Base-by-base conservation (phyloP, 2,797 vertebrate species). In the Xyrichtys novacula region DNA sequence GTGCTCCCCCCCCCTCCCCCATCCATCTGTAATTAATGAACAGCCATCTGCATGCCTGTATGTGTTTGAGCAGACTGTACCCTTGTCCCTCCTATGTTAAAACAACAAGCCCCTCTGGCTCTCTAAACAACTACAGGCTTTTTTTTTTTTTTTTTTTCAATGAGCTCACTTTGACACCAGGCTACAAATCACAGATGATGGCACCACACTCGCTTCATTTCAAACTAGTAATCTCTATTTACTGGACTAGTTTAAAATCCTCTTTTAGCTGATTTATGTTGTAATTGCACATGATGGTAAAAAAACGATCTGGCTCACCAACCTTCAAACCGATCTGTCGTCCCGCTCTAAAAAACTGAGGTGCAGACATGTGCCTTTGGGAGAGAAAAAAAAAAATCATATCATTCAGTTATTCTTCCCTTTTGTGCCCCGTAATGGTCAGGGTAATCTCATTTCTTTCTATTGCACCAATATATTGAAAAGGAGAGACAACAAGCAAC, bases 1-100 rank as follows among this genome's bases (percentile, higher is more conserved):
- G 62, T 66, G 58, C 57, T 46, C 58, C 76, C 44, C 29, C 76
- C 65, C 76, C 79, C 81, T 56, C 81, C 81, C 80, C 79, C 80
- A 82, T 82, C 83, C 86, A 87, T 91, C 88, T 92, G 88, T 93
- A 92, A 92, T 93, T 93, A 92, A 92, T 91, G 84, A 89, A 85
- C 78, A 83, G 82, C 90, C 91, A 89, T 94, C 87, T 91, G 92
- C 89, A 89, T 91, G 91, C 70, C 78, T 90, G 78, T 85, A 70
- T 88, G 87, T 86, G 78, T 91, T 75, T 88, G 90, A 90, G 87
- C 89, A 90, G 84, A 86, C 87, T 86, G 85, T 81, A 88, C 88
- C 80, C 90, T 76, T 91, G 91, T 92, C 79, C 22, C 70, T 85
- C 85, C 75, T 80, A 79, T 91, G 88, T 87, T 87, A 89, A 87